These are phyloP conservation scores for Halocynthia aurantium DNA, from an alignment of 23 tunicate genomes.

Conservation along the genomic window DNA sequence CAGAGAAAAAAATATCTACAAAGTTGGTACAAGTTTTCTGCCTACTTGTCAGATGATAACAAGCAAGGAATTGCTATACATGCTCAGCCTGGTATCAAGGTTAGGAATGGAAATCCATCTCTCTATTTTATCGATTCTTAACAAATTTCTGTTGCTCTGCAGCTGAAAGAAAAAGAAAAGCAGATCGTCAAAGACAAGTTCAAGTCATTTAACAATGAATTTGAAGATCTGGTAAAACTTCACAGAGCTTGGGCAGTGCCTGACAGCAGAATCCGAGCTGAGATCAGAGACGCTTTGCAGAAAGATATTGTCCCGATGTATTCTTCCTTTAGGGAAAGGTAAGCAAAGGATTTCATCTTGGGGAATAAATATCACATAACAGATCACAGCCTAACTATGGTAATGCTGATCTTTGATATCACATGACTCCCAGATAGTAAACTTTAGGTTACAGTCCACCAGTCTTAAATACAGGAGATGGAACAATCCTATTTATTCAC, in stretches of 20 bases:
- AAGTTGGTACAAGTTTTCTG: conserved; percentile 53
- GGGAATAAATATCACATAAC: neutral
- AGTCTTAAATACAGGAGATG: too few relatives aligned
- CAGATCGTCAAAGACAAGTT: conserved; percentile 92
- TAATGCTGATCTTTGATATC: neutral
- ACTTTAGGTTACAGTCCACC: too few relatives aligned
- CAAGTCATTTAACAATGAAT: conserved; percentile 84
- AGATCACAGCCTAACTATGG: neutral
- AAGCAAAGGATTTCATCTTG: neutral
- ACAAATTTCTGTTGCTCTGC: neutral
- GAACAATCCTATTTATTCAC: too few relatives aligned
- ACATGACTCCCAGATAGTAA: too few relatives aligned
- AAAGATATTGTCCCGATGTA: conserved; percentile 30
- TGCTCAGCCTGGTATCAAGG: conserved; percentile 63
- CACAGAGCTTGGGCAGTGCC: conserved; percentile 95
- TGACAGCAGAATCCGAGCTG: conserved; percentile 45
- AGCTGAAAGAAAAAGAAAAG: conserved; percentile 89
- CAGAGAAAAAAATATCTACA: conserved; percentile 39
- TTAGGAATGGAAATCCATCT: neutral
- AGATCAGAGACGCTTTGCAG: conserved; percentile 41
- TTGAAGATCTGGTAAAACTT: conserved; percentile 76
- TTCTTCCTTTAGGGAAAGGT: conserved; percentile 49
- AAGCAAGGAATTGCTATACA: conserved; percentile 33
- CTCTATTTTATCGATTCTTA: neutral
- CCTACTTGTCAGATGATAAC: conserved; percentile 40